phyloP scores from a whole-genome alignment of 2,888 invertebrate genomes.

The Pachliopta kotzebuea region DNA sequence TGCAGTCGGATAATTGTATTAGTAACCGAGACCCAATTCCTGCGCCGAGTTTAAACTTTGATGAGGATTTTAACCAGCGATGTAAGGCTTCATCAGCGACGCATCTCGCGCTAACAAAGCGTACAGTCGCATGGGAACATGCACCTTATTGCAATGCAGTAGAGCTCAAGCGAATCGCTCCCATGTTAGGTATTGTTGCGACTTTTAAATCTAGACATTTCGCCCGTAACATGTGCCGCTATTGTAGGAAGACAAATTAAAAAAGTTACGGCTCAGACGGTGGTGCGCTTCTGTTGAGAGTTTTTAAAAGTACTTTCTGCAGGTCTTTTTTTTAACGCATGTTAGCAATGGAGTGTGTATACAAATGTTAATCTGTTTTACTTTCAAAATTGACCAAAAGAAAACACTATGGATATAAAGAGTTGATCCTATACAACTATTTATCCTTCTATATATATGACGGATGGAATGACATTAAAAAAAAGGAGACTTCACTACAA shows the following conservation, averaged over 20 bases:
- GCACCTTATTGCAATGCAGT: slow-evolving; percentile 4
- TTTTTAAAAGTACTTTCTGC: slow-evolving; percentile 2
- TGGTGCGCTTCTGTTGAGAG: slow-evolving; percentile 4
- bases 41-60: slow-evolving; percentile 6
- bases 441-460: too few species aligned
- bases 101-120: slow-evolving; percentile 16
- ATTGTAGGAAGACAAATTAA: slow-evolving; percentile 28
- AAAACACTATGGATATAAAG: too few species aligned
- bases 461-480: too few species aligned
- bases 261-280: slow-evolving; percentile 24
- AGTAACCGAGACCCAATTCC: slow-evolving; percentile 4
- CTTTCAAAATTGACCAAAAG: too few species aligned
- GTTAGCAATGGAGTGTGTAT: too few species aligned
- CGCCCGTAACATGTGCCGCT: slow-evolving; percentile 23
- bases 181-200: slow-evolving; percentile 3
- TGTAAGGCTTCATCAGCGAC: slow-evolving; percentile 15
- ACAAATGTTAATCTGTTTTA: too few species aligned
- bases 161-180: not conserved
- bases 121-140: not conserved
- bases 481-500: too few species aligned
- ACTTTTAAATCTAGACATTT: slow-evolving; percentile 29
- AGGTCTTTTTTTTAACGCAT: too few species aligned
- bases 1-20: not conserved
- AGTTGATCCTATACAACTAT: too few species aligned
- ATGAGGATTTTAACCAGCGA: slow-evolving; percentile 20